A percentile compares a stretch with the other conserved stretches of the same genome.
These are phyloP conservation scores for Sparidentex hasta DNA, from an alignment of 2,797 vertebrate species.

Conservation along the genomic window DNA sequence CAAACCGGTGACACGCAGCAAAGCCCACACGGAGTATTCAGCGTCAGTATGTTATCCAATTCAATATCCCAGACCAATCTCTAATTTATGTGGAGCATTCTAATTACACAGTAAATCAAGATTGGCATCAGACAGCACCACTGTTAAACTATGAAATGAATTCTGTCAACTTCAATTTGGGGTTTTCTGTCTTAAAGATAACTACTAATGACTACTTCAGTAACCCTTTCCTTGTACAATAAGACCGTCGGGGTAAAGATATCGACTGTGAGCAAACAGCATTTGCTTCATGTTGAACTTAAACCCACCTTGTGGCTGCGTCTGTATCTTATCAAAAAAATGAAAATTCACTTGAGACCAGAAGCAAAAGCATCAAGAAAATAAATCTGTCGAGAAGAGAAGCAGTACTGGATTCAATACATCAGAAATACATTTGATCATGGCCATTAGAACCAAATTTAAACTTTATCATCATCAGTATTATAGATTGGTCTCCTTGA, in stretches of 20 bases:
- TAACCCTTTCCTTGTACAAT: background rate
- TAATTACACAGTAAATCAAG: conserved; percentile 54
- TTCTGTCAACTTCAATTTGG: conserved; percentile 57
- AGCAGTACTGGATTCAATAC: background rate
- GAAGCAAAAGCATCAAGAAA: background rate
- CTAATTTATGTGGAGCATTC: conserved; percentile 41
- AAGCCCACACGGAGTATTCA: background rate
- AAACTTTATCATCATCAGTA: background rate
- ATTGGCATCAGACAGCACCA: conserved; percentile 54
- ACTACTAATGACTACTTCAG: background rate
- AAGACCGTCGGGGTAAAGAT: background rate
- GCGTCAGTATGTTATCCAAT: background rate
- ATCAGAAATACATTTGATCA: background rate
- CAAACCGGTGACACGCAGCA: background rate
- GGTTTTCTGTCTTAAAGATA: conserved; percentile 10
- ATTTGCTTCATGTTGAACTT: conserved; percentile 7
- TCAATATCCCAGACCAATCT: conserved; percentile 46
- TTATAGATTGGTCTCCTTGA: background rate
- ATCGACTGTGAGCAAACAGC: too few relatives aligned
- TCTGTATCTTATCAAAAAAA: background rate
- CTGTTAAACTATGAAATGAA: conserved; percentile 55
- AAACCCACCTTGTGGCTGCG: background rate
- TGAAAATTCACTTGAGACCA: background rate
- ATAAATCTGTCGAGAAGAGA: background rate
- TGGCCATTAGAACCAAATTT: background rate